Conservation (phyloP, 1,140 invertebrate species). For the Caerostris darwini region DNA sequence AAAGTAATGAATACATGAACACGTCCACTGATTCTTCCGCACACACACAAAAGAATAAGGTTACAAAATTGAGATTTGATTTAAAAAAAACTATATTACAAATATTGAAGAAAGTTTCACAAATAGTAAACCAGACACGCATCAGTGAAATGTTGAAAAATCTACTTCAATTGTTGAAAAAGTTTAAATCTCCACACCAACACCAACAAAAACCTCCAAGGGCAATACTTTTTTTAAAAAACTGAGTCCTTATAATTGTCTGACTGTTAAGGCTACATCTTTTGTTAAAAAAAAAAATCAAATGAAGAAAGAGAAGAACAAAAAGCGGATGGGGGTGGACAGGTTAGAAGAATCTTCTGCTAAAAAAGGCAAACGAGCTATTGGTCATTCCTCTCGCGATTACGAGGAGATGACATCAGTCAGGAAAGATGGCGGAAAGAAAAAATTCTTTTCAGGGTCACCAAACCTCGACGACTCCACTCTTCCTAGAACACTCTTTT, state of each 20-base stretch:
- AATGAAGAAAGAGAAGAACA: not conserved
- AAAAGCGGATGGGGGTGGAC: not conserved
- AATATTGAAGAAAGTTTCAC: too few species aligned
- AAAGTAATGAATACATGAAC: too few species aligned
- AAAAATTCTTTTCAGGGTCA: conserved; percentile 36
- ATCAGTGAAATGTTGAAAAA: too few species aligned
- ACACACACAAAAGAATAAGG: too few species aligned
- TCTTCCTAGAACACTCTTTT: not conserved
- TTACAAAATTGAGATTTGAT: too few species aligned
- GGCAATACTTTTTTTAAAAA: too few species aligned
- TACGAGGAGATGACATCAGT: conserved; percentile 23
- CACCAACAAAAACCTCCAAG: too few species aligned
- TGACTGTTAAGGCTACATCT: not conserved
- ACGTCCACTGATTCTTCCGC: too few species aligned
- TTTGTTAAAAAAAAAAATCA: not conserved
- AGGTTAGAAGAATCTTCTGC: not conserved
- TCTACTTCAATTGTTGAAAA: too few species aligned
- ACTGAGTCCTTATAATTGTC: not conserved
- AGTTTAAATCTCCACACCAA: too few species aligned
- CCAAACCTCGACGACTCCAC: not conserved
- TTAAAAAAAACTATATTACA: too few species aligned
- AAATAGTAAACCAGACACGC: too few species aligned
- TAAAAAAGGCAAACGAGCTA: conserved; percentile 34
- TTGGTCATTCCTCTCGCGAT: conserved; percentile 42
- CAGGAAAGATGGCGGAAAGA: conserved; percentile 48